Percentiles rank a stretch among this genome's conserved stretches.
These are phyloP conservation scores for Euglossa dilemma DNA, from an alignment of 1,140 invertebrate species.

Conservation along the genomic window DNA sequence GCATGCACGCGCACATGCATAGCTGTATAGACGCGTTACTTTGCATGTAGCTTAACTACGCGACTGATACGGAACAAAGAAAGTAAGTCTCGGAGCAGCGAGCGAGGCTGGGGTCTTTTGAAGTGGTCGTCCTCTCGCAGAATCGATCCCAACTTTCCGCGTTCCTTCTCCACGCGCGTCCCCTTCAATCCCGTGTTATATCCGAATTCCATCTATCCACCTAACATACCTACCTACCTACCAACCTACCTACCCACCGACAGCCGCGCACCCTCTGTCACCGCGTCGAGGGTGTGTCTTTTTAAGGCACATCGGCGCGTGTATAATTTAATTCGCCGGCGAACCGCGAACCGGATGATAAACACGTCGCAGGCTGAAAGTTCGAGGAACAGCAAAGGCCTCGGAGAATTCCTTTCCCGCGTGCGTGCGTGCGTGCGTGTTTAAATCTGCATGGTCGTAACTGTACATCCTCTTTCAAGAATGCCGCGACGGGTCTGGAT, in stretches of 20 bases:
- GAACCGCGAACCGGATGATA: slow-evolving; percentile 73
- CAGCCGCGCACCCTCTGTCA: not conserved
- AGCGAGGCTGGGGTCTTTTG: slow-evolving; percentile 32
- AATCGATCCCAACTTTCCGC: slow-evolving; percentile 51
- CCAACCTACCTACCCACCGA: not conserved
- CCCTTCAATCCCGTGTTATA: slow-evolving; percentile 46
- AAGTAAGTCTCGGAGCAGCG: slow-evolving; percentile 30
- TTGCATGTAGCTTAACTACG: slow-evolving; percentile 33
- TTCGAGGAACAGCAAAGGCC: slow-evolving; percentile 58
- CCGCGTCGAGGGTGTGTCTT: slow-evolving; percentile 47
- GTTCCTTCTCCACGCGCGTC: slow-evolving; percentile 18
- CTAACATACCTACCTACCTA: slow-evolving; percentile 15
- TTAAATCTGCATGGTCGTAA: slow-evolving; percentile 45
- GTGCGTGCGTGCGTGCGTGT: not conserved
- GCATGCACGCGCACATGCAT: not conserved
- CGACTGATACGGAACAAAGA: slow-evolving; percentile 46
- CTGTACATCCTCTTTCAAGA: not conserved
- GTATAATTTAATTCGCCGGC: slow-evolving; percentile 73
- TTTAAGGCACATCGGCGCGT: slow-evolving; percentile 69
- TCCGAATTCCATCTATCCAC: slow-evolving; percentile 42
- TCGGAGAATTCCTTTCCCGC: not conserved
- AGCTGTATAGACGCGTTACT: slow-evolving; percentile 4
- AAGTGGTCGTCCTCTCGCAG: slow-evolving; percentile 44
- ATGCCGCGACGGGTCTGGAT: not conserved
- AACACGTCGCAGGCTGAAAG: slow-evolving; percentile 72